phyloP scores from a whole-genome alignment of 2,113 vertebrate genomes.

The Brevimyrus niger region DNA sequence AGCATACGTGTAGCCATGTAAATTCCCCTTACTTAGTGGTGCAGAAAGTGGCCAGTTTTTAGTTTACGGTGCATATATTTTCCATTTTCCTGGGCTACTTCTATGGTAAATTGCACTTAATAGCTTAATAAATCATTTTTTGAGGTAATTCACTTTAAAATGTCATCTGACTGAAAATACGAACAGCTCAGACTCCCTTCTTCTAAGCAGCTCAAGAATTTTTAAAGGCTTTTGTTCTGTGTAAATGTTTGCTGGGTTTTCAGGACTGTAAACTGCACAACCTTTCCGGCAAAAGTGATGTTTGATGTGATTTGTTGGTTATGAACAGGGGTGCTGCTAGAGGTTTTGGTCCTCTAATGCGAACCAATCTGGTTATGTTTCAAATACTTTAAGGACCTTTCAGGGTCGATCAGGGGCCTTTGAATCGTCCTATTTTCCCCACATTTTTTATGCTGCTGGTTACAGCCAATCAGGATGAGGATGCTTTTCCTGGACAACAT shows the following conservation, averaged over 20 bases:
- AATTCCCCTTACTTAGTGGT: neutral
- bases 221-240: neutral
- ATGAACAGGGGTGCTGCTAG: neutral
- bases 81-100: neutral
- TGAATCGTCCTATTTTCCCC: neutral
- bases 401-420: neutral
- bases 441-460: neutral
- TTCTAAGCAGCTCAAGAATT: neutral
- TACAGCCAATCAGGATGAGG: neutral
- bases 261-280: neutral
- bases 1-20: neutral
- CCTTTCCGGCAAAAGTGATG: neutral
- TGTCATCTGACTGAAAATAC: neutral
- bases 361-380: neutral
- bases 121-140: slow-evolving; percentile 4
- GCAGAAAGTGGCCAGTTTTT: neutral
- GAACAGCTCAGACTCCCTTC: neutral
- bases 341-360: neutral
- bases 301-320: neutral
- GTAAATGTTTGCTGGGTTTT: neutral
- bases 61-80: neutral
- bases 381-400: neutral
- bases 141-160: neutral
- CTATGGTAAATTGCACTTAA: slow-evolving; percentile 3
- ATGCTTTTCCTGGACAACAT: neutral